A percentile compares a stretch with the other conserved stretches of the same genome.
These are phyloP conservation scores for Synanthedon myopaeformis DNA, from an alignment of 2,888 invertebrate genomes.

Conservation along the genomic window DNA sequence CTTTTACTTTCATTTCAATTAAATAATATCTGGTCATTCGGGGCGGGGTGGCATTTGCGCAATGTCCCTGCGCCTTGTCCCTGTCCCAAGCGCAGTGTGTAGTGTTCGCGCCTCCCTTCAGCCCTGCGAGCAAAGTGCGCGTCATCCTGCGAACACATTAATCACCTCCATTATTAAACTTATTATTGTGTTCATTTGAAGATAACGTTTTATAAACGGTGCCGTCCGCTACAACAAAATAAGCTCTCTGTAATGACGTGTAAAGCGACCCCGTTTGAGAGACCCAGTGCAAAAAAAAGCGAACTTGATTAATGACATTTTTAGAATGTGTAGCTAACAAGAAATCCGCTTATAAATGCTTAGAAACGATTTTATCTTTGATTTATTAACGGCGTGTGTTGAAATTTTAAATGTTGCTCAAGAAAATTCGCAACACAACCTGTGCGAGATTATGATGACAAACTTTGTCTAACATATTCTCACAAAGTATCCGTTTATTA, in stretches of 20 bases:
- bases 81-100: constrained; percentile 15
- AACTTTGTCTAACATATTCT: too few relatives aligned
- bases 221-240: constrained; percentile 62
- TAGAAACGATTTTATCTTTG: not conserved
- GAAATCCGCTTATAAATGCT: constrained; percentile 5
- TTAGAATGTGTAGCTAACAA: constrained; percentile 20
- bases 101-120: constrained; percentile 29
- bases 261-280: constrained; percentile 44
- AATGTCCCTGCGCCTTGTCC: constrained; percentile 4
- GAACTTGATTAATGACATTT: constrained; percentile 45
- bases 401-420: too few relatives aligned
- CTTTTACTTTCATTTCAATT: constrained; percentile 68
- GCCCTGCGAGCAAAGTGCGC: constrained; percentile 54
- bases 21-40: constrained; percentile 72
- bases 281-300: constrained; percentile 36
- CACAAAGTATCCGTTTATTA: too few relatives aligned
- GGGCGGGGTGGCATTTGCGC: constrained; percentile 28
- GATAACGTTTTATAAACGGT: constrained; percentile 69
- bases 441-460: too few relatives aligned
- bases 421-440: too few relatives aligned
- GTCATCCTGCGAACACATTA: constrained; percentile 67
- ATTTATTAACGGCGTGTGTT: not conserved
- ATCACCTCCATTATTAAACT: constrained; percentile 67
- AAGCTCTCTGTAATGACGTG: constrained; percentile 66
- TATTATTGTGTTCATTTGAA: constrained; percentile 68